Conservation (phyloP, 2,113 vertebrate genomes). For the Embiotoca jacksoni region DNA sequence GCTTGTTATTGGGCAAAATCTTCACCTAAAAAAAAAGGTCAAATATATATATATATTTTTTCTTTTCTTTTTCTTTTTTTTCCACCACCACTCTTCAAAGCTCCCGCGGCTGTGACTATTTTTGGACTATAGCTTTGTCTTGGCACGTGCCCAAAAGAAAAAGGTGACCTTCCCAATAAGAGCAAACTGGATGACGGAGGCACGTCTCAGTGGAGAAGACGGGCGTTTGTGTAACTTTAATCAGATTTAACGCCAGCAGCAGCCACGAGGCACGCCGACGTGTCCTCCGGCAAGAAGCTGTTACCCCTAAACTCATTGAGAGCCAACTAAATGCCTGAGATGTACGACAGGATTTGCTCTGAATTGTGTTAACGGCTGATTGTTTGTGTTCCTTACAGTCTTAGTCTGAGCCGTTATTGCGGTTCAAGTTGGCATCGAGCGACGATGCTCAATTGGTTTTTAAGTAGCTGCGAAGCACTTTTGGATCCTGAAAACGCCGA, state of each 20-base stretch:
- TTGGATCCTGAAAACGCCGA: not conserved
- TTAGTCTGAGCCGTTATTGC: not conserved
- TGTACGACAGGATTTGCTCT: not conserved
- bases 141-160: slow-evolving; percentile 68
- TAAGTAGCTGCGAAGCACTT: not conserved
- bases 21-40: slow-evolving; percentile 64
- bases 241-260: slow-evolving; percentile 34
- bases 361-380: not conserved
- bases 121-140: slow-evolving; percentile 64
- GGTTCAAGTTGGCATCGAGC: not conserved
- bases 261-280: slow-evolving; percentile 14
- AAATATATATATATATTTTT: slow-evolving; percentile 26
- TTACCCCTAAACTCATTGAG: not conserved
- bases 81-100: slow-evolving; percentile 25
- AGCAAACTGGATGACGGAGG: slow-evolving; percentile 43
- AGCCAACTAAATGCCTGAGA: not conserved
- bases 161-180: slow-evolving; percentile 58
- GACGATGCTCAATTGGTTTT: not conserved
- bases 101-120: slow-evolving; percentile 63
- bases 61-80: slow-evolving; percentile 9
- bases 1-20: slow-evolving; percentile 51
- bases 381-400: not conserved
- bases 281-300: slow-evolving; percentile 10
- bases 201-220: slow-evolving; percentile 29
- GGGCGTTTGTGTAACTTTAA: slow-evolving; percentile 9